Percentiles rank a stretch among this genome's conserved stretches.
Conservation (phyloP, 2,797 vertebrate species). For the Buceros bicornis region DNA sequence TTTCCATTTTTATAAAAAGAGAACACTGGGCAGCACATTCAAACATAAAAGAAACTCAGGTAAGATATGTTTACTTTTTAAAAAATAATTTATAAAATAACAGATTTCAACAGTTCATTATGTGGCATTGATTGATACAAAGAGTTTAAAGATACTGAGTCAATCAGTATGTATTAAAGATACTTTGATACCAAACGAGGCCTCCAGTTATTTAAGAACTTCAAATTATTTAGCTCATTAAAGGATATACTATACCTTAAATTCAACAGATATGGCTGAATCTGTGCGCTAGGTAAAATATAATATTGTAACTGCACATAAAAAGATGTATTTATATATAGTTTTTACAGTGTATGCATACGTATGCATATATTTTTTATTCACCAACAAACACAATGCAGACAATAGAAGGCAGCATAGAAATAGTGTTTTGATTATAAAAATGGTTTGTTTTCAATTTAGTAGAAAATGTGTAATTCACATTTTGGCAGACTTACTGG, state of each 20-base stretch:
- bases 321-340: constrained; percentile 78
- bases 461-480: constrained; percentile 75
- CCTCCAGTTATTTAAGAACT: constrained; percentile 79
- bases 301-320: constrained; percentile 82
- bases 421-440: constrained; percentile 79
- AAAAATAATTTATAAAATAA: constrained; percentile 74
- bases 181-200: constrained; percentile 81
- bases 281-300: constrained; percentile 83
- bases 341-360: constrained; percentile 76
- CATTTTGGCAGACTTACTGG: constrained; percentile 78
- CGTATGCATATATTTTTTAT: constrained; percentile 60
- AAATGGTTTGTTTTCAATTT: constrained; percentile 66
- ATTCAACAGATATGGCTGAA: constrained; percentile 83
- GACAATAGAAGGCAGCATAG: constrained; percentile 82
- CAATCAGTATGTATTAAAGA: constrained; percentile 85
- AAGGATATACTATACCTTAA: constrained; percentile 76
- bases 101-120: constrained; percentile 61
- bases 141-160: constrained; percentile 86
- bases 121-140: constrained; percentile 77
- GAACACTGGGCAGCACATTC: constrained; percentile 50
- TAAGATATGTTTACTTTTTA: constrained; percentile 47
- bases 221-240: constrained; percentile 77
- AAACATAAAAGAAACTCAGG: constrained; percentile 60
- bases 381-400: constrained; percentile 77
- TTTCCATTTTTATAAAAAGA: constrained; percentile 46